Base-by-base conservation (phyloP, 2,797 vertebrate genomes). In the Pseudopleuronectes americanus region DNA sequence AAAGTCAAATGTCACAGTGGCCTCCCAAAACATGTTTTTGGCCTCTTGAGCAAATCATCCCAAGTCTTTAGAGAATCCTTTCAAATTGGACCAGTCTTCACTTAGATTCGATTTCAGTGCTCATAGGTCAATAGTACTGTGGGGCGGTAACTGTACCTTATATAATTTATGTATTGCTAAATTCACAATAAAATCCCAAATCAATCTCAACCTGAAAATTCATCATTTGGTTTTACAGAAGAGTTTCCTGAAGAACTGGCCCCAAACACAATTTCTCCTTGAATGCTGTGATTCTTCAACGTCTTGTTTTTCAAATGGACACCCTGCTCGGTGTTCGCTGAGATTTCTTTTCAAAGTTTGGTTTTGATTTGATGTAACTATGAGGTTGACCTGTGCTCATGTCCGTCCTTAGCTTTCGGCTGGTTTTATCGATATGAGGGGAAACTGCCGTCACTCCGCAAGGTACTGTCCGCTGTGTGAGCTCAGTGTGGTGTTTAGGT, bases 371-470 rank as follows among this genome's bases (percentile, higher is more conserved):
- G 7, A 51, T 24, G 16, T 31, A 4, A 21, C 22, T 6, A 0
- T 71, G 51, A 80, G 23, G 19, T 14, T 76, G 28, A 80, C 65
- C 22, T 69, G 31, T 87, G 33, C 74, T 68, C 51, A 61, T 92
- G 64, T 93, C 64, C 41, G 33, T 84, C 64, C 79, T 12, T 88
- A 99, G 98, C 96, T 23, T 98, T 99, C 92, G 96, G 96, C 87
- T 99, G 98, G 98, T 99, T 99, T 95, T 99, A 99, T 92, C 96
- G 95, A 6, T 99, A 99, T 7, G 98, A 99, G 77, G 97, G 98
- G 88, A 99, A 98, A 90, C 96, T 99, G 75, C 98, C 97, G 3
- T 97, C 96, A 49, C 89, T 98, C n/a, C 94, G 93, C 69, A 99
- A 99, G 98, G 98, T 99, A 98, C 85, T 66, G 43, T 90, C 71